Conservation (phyloP, 2,113 vertebrate genomes). For the Pelecanoides urinatrix region DNA sequence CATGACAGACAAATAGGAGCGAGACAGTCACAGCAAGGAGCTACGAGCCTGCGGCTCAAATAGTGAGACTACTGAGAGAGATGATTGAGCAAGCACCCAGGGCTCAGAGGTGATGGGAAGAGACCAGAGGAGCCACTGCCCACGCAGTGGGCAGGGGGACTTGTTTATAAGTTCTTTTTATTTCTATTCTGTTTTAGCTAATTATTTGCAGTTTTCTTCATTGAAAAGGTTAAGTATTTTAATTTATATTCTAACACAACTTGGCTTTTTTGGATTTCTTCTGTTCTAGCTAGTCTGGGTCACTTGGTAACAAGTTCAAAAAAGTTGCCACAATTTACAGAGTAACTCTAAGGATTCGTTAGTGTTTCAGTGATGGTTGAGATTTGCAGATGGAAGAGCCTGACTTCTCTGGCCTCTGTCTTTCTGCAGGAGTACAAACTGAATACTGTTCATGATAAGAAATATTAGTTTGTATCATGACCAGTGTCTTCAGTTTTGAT, state of each 20-base stretch:
- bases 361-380: not conserved
- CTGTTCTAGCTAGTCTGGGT: not conserved
- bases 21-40: conserved; percentile 18
- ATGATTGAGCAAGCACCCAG: not conserved
- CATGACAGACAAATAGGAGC: not conserved
- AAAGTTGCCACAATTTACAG: not conserved
- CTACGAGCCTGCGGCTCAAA: not conserved
- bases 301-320: not conserved
- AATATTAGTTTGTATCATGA: not conserved
- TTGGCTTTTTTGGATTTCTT: not conserved
- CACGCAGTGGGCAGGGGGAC: not conserved
- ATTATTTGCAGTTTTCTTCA: not conserved
- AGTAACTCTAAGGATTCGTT: fast-evolving
- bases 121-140: not conserved
- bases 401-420: not conserved
- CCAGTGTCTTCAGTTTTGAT: not conserved
- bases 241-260: not conserved
- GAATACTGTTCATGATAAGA: not conserved
- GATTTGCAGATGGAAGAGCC: not conserved
- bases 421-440: not conserved
- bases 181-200: not conserved
- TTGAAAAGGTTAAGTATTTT: not conserved
- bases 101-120: conserved; percentile 9
- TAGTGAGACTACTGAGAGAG: not conserved
- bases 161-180: not conserved